phyloP scores from a whole-genome alignment of 2,113 vertebrate genomes.

The Leiothrix lutea region DNA sequence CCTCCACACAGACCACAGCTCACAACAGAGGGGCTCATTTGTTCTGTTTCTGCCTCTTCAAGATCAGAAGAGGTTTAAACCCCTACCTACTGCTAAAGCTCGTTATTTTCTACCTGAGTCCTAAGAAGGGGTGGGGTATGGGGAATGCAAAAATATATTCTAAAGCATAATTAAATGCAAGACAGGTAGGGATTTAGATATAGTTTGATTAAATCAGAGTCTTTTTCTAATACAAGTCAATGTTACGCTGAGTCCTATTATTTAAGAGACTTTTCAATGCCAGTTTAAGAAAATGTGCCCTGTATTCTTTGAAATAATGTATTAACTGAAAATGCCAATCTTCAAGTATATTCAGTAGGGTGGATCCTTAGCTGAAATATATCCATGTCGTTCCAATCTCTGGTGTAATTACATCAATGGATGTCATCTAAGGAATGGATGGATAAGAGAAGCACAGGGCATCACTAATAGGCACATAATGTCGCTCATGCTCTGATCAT shows the following conservation, averaged over 20 bases:
- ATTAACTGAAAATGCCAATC: neutral
- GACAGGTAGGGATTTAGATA: constrained; percentile 47
- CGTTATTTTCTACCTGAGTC: constrained; percentile 58
- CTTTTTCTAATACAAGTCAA: constrained; percentile 37
- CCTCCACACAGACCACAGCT: neutral
- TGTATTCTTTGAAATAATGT: neutral
- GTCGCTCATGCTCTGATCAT: neutral
- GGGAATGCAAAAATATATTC: neutral
- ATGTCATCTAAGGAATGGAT: neutral
- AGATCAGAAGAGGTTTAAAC: constrained; percentile 55
- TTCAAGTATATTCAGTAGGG: neutral
- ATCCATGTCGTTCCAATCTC: neutral
- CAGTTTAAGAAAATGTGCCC: neutral
- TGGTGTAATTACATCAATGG: neutral
- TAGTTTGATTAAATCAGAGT: constrained; percentile 63
- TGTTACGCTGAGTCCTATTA: neutral
- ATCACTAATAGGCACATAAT: neutral
- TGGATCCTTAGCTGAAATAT: neutral
- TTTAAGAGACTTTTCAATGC: neutral
- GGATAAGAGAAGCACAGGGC: neutral
- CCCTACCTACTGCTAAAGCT: constrained; percentile 30
- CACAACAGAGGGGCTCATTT: neutral
- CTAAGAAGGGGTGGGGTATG: neutral
- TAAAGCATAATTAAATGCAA: constrained; percentile 58
- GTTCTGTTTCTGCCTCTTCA: constrained; percentile 47